Conservation (phyloP, 2,888 invertebrate genomes). For the Drosophila buzzatii region DNA sequence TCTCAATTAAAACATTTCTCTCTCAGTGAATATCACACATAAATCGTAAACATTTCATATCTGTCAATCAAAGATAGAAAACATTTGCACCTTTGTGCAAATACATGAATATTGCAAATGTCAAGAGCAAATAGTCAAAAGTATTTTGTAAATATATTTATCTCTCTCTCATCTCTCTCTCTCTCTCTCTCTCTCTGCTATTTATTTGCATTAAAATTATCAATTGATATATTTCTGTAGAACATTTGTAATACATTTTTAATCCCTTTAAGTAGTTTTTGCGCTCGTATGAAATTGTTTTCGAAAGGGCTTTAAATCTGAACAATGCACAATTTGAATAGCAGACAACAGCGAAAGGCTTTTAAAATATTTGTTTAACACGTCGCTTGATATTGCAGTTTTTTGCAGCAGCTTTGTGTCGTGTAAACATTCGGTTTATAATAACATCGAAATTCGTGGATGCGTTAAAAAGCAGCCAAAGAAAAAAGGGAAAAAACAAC, state of each 20-base stretch:
- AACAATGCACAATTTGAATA: conserved; percentile 31
- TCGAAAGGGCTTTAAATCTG: conserved; percentile 20
- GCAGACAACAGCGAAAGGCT: conserved; percentile 29
- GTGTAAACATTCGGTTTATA: conserved; percentile 48
- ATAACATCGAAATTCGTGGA: conserved; percentile 43
- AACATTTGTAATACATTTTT: conserved; percentile 1
- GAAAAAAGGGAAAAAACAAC: not conserved
- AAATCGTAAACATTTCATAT: not conserved
- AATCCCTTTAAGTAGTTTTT: not conserved
- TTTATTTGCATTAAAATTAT: not conserved
- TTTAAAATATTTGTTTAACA: conserved; percentile 24
- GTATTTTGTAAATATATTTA: not conserved
- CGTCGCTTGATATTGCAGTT: conserved; percentile 2
- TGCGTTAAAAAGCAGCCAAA: conserved; percentile 4
- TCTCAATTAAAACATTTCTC: conserved; percentile 1
- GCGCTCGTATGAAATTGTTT: not conserved
- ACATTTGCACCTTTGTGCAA: not conserved
- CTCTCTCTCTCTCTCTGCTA: not conserved
- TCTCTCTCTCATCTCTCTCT: not conserved
- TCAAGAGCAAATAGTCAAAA: not conserved
- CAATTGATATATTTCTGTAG: conserved; percentile 1
- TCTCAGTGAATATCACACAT: not conserved
- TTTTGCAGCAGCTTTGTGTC: conserved; percentile 10
- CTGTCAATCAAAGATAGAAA: not conserved
- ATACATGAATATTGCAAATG: not conserved